Percentiles rank a stretch among this genome's conserved stretches.
Conservation (phyloP, 2,113 vertebrate species). For the Cololabis saira region DNA sequence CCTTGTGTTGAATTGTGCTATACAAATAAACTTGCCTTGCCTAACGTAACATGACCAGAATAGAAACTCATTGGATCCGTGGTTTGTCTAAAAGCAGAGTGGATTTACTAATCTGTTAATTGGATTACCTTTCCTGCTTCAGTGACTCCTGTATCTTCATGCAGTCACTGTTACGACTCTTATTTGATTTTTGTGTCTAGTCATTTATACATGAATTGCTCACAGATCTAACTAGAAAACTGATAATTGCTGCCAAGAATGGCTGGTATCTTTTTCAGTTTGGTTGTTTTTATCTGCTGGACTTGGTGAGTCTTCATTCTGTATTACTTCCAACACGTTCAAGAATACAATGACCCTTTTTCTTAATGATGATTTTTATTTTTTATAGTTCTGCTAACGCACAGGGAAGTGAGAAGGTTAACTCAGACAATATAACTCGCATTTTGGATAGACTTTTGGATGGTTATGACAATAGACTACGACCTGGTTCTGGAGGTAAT, state of each 20-base stretch:
- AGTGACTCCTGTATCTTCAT: constrained; percentile 28
- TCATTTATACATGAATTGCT: constrained; percentile 17
- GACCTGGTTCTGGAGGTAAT: constrained; percentile 91
- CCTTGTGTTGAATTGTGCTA: too few species aligned
- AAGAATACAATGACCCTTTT: not conserved
- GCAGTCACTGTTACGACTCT: constrained; percentile 28
- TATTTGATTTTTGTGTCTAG: not conserved
- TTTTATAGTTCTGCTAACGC: constrained; percentile 75
- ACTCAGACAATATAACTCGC: constrained; percentile 89
- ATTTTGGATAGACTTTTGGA: constrained; percentile 91
- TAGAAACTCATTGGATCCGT: not conserved
- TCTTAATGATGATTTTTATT: constrained; percentile 7
- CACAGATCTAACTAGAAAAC: constrained; percentile 1
- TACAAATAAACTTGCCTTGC: too few species aligned
- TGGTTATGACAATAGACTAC: constrained; percentile 92
- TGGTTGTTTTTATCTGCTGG: constrained; percentile 54
- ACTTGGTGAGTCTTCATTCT: constrained; percentile 51
- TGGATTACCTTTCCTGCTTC: constrained; percentile 69
- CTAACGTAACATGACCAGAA: too few species aligned
- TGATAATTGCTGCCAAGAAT: constrained; percentile 40
- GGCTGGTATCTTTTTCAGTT: constrained; percentile 21
- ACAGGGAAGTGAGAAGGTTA: constrained; percentile 73
- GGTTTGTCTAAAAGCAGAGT: constrained; percentile 67
- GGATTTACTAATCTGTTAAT: constrained; percentile 81
- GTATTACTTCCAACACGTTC: not conserved